These are phyloP conservation scores for Aelia acuminata DNA, from an alignment of 2,888 invertebrate species.

Conservation along the genomic window DNA sequence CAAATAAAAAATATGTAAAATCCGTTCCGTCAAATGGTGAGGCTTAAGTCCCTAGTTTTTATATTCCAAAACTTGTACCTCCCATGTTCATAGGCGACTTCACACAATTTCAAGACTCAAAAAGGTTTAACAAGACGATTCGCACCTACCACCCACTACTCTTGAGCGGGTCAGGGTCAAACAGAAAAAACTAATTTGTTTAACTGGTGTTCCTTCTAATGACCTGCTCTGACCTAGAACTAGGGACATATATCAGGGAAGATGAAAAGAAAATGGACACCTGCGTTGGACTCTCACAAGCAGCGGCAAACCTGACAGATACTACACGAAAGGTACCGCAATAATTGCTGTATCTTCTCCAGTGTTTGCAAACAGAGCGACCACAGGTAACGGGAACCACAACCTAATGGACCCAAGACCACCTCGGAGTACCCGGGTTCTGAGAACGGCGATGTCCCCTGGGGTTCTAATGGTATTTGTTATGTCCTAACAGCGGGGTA, in stretches of 20 bases:
- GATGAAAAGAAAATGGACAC: not conserved
- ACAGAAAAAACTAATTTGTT: no score
- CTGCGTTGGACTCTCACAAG: not conserved
- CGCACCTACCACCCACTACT: no score
- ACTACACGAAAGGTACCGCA: constrained; percentile 9
- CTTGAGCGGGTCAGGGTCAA: no score
- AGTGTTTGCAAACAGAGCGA: constrained; percentile 25
- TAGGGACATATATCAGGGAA: not conserved
- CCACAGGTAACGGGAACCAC: not conserved
- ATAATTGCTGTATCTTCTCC: constrained; percentile 21
- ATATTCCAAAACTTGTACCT: no score
- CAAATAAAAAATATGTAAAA: no score
- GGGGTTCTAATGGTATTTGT: constrained; percentile 8
- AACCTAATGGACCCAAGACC: not conserved
- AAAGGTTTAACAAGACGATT: no score
- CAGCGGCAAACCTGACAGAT: constrained; percentile 4
- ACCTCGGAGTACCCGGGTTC: not conserved
- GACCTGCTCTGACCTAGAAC: not conserved
- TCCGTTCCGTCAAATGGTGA: no score
- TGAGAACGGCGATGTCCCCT: not conserved
- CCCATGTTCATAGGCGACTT: no score
- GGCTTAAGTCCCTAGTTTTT: no score
- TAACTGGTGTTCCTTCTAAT: no score
- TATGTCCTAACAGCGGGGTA: not conserved
- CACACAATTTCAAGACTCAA: no score